A percentile compares a stretch with the other conserved stretches of the same genome.
Conservation (phyloP, 1,140 invertebrate genomes). For the Drepana arcuata region DNA sequence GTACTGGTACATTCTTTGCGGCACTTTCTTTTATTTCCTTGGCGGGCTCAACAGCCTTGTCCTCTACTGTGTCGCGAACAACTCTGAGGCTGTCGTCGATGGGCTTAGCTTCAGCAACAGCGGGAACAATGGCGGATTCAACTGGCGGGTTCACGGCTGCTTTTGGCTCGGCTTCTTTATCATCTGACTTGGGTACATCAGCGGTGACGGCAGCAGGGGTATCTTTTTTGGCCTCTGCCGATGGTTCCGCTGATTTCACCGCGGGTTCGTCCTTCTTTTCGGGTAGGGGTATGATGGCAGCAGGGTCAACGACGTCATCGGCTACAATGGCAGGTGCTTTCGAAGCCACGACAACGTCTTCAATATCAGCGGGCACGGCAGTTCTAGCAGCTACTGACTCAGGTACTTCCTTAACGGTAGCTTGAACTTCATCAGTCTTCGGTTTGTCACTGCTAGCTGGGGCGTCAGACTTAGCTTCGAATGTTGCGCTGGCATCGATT, state of each 20-base stretch:
- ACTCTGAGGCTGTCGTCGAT: conserved; percentile 36
- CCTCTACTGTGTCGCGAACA: conserved; percentile 48
- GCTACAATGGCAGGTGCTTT: conserved; percentile 16
- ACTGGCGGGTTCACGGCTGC: neutral
- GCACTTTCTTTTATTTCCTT: too few relatives aligned
- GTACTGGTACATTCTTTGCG: too few relatives aligned
- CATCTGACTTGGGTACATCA: neutral
- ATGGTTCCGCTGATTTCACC: neutral
- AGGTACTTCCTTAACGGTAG: conserved; percentile 43
- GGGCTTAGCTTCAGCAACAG: too few relatives aligned
- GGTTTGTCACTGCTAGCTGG: conserved; percentile 18
- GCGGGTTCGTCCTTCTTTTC: neutral
- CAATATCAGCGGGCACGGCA: conserved; percentile 32
- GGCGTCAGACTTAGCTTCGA: neutral
- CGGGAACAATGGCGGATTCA: neutral
- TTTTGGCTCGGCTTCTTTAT: neutral
- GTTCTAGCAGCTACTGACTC: conserved; percentile 33
- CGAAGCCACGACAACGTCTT: conserved; percentile 36
- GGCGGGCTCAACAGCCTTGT: too few relatives aligned
- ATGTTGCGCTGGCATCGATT: conserved; percentile 5
- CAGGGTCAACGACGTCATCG: conserved; percentile 5
- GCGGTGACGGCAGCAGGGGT: too few relatives aligned
- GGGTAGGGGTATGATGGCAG: conserved; percentile 3
- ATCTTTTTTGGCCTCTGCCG: too few relatives aligned
- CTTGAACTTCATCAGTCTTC: conserved; percentile 32